Evolutionary conservation across 2,113 vertebrate species (phyloP), one percentile per base, ranked within the genome.

Genomic region (Elanoides forficatus): DNA sequence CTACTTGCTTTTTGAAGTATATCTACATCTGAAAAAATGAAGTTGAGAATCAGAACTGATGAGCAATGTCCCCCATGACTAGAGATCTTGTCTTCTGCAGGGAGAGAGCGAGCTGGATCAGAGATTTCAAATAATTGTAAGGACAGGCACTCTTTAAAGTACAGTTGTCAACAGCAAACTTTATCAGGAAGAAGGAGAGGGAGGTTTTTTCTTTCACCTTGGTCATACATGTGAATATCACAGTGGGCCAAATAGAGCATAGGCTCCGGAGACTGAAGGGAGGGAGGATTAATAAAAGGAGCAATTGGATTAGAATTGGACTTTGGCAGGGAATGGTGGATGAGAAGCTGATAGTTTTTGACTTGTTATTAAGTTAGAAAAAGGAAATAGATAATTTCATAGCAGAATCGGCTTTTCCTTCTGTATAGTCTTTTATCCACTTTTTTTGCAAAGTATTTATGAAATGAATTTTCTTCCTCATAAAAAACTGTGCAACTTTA

Each of bases 221-320:
- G 84, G 48, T 78, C n/a, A 34, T 89, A 71, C 16, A 42, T 67
- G 66, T 78, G 81, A 97, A 76, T 96, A 97, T 84, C 92, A 93
- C 76, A 85, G 30, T 9, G 50, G 96, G 52, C 91, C 93, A 95
- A 89, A 95, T 34, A 80, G 94, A 89, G 90, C 80, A 74, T 43
- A 91, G 73, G n/a, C 89, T 95, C 66, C 59, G 85, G 84, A 94
- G 84, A 48, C 65, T 88, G 71, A 66, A 79, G 71, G 76, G 84
- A 95, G 70, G 25, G 80, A 30, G 20, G 48, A 73, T 91, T 94
- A 86, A 96, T 96, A 95, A 93, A 95, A 86, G 48, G 81, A 93
- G 70, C 63, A 95, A 96, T 95, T 81, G 59, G 71, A 90, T 96
- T 97, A 96, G 87, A 91, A 97, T 89, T 94, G 86, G 89, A 92